These are phyloP conservation scores for Premnoplex brunnescens DNA, from an alignment of 2,797 vertebrate genomes.

Conservation along the genomic window DNA sequence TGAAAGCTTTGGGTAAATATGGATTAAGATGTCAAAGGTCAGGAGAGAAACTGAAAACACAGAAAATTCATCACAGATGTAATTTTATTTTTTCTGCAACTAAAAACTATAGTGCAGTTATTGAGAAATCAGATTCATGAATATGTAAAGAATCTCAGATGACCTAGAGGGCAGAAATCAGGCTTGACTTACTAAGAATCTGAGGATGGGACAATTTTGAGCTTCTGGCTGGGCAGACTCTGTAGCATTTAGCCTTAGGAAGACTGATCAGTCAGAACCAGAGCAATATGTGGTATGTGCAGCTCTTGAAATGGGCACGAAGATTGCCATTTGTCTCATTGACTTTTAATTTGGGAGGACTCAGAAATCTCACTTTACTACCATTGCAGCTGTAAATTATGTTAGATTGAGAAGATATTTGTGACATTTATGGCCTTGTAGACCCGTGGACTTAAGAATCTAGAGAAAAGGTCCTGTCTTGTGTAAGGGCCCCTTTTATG, in stretches of 20 bases:
- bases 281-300: not conserved
- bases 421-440: not conserved
- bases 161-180: not conserved
- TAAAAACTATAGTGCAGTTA: not conserved
- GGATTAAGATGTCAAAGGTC: slow-evolving; percentile 3
- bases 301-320: not conserved
- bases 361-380: not conserved
- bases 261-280: not conserved
- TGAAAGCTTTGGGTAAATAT: slow-evolving; percentile 4
- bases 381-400: not conserved
- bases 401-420: not conserved
- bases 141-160: not conserved
- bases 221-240: not conserved
- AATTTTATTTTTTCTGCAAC: not conserved
- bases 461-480: not conserved
- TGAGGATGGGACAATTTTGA: not conserved
- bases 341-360: not conserved
- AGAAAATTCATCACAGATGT: not conserved
- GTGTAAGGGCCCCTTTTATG: not conserved
- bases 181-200: not conserved
- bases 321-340: not conserved
- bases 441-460: not conserved
- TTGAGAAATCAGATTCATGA: not conserved
- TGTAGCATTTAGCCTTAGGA: not conserved
- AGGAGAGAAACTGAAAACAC: not conserved